phyloP scores from a whole-genome alignment of 92 coral and sea anemone genomes.

The Bergia puertoricense region DNA sequence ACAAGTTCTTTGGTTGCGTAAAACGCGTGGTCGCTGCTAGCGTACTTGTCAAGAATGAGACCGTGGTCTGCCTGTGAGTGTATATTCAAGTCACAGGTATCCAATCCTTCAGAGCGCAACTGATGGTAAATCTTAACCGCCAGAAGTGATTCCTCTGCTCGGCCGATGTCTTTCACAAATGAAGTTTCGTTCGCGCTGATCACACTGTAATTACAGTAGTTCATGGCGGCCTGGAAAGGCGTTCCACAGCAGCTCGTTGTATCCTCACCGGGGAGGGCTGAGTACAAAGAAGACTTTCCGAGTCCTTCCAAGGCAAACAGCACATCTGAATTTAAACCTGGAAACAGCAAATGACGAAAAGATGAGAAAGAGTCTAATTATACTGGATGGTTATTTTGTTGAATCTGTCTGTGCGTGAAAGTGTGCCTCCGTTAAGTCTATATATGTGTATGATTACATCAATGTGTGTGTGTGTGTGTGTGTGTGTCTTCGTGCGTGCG shows the following conservation, averaged over 20 bases:
- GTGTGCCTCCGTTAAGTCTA: too few relatives aligned
- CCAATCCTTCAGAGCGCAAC: conserved; percentile 10
- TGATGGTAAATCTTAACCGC: conserved; percentile 31
- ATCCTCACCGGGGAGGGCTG: not conserved
- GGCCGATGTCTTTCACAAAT: conserved; percentile 18
- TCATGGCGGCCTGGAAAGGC: conserved; percentile 35
- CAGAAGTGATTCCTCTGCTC: conserved; percentile 39
- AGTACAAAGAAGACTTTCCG: conserved; percentile 6
- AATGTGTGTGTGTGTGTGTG: conserved; percentile 40
- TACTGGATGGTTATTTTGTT: too few relatives aligned
- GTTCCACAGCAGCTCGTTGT: conserved; percentile 11
- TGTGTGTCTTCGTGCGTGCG: not conserved
- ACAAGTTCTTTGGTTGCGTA: conserved; percentile 22
- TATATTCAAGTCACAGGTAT: conserved; percentile 7
- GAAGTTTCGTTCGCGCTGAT: not conserved
- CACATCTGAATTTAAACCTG: not conserved
- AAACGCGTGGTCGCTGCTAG: conserved; percentile 15
- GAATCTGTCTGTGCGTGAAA: too few relatives aligned
- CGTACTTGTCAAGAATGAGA: conserved; percentile 7
- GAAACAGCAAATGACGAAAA: not conserved
- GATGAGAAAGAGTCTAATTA: not conserved
- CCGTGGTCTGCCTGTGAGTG: conserved; percentile 24
- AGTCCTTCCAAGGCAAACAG: conserved; percentile 1
- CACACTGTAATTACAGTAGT: conserved; percentile 29
- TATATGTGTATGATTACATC: conserved; percentile 36